Evolutionary conservation across 2,888 invertebrate species (phyloP).

Genomic region (Cryptus viduatorius): DNA sequence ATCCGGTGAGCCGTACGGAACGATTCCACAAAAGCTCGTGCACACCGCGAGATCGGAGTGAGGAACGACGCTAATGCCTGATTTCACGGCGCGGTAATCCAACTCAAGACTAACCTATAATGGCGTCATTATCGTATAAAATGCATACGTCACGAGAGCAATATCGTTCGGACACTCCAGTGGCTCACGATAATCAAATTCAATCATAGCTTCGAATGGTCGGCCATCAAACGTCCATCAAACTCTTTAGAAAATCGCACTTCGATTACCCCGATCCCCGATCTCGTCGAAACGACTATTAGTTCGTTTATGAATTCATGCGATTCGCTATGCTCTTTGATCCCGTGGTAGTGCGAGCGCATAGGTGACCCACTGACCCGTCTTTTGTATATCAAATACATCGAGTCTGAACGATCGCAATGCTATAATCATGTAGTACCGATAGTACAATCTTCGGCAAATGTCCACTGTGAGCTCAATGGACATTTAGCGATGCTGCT

Average conservation of each 20-base stretch:
- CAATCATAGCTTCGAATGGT: conserved; percentile 44
- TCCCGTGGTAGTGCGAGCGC: background rate
- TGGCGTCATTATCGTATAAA: conserved; percentile 44
- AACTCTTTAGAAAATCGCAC: conserved; percentile 54
- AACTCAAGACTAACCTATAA: conserved; percentile 48
- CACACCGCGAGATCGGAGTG: conserved; percentile 17
- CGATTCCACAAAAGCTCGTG: conserved; percentile 40
- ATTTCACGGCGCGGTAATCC: conserved; percentile 59
- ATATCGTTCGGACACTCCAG: conserved; percentile 14
- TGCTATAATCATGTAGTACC: too few species aligned
- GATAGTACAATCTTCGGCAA: too few species aligned
- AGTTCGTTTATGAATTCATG: conserved; percentile 42
- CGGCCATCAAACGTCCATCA: conserved; percentile 23
- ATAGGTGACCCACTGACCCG: too few species aligned
- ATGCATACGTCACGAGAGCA: conserved; percentile 7
- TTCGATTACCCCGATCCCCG: conserved; percentile 7
- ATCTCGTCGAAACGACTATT: conserved; percentile 32
- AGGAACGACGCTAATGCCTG: background rate
- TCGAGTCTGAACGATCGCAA: too few species aligned
- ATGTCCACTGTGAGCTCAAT: too few species aligned
- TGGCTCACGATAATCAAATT: conserved; percentile 49
- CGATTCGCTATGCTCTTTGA: conserved; percentile 10
- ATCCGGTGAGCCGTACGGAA: background rate
- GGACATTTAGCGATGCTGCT: too few species aligned
- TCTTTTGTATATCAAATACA: too few species aligned